Evolutionary conservation across 1,140 invertebrate species (phyloP).

Genomic region (Polyergus mexicanus): DNA sequence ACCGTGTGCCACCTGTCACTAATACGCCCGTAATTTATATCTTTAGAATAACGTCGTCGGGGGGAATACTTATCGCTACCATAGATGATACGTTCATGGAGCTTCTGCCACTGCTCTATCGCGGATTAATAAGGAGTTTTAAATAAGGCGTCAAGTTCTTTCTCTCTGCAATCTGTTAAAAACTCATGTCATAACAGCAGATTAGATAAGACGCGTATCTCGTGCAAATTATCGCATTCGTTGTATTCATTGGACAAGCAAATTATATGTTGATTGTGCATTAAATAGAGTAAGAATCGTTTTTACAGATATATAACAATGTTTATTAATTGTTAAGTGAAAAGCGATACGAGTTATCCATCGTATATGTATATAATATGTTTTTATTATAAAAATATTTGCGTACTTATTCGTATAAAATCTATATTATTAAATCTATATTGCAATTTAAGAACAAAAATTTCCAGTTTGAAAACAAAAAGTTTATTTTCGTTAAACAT

Average conservation of each 20-base stretch:
- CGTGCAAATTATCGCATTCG: not conserved
- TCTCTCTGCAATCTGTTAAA: not conserved
- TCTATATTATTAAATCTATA: no score
- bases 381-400: not conserved
- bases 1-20: not conserved
- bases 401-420: no score
- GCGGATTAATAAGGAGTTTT: conserved; percentile 19
- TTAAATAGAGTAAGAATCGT: not conserved
- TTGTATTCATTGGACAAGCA: not conserved
- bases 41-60: conserved; percentile 36
- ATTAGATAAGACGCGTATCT: not conserved
- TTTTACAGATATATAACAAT: not conserved
- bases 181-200: not conserved
- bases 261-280: not conserved
- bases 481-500: not conserved
- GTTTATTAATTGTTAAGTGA: not conserved
- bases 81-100: not conserved
- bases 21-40: conserved; percentile 14
- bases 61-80: conserved; percentile 22
- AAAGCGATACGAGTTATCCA: not conserved
- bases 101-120: not conserved
- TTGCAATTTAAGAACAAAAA: no score
- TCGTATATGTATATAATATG: not conserved
- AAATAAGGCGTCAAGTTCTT: not conserved
- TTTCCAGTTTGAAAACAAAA: not conserved